A percentile compares a stretch with the other conserved stretches of the same genome.
Evolutionary conservation across 2,888 invertebrate species (phyloP).

Genomic region (Mechanitis messenoides): DNA sequence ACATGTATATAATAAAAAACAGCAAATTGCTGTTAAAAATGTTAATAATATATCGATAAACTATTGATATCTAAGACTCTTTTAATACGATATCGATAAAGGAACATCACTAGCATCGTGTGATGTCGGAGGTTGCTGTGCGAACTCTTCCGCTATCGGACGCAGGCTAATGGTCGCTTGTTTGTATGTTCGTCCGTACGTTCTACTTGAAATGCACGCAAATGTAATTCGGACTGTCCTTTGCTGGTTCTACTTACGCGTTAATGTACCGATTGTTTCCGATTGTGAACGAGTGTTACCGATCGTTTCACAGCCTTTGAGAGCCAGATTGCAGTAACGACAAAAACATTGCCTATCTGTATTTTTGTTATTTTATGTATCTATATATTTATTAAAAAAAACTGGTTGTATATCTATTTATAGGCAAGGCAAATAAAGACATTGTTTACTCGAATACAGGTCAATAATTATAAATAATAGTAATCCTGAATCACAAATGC

Average conservation of each 20-base stretch:
- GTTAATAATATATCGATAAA: constrained; percentile 18
- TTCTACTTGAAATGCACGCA: constrained; percentile 23
- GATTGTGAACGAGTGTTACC: constrained; percentile 10
- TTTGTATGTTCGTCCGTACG: constrained; percentile 41
- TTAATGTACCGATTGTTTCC: neutral
- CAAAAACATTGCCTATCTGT: too few species aligned
- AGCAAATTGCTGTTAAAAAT: too few species aligned
- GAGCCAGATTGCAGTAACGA: neutral
- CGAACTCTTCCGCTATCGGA: constrained; percentile 67
- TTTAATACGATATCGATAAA: constrained; percentile 30
- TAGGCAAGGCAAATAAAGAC: too few species aligned
- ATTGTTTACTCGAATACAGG: too few species aligned
- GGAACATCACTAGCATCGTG: constrained; percentile 54
- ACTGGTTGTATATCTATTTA: too few species aligned
- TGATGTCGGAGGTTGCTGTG: constrained; percentile 72
- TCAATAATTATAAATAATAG: too few species aligned
- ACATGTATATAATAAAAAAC: too few species aligned
- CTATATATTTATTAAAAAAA: too few species aligned
- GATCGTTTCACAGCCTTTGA: constrained; percentile 14
- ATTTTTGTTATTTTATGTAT: too few species aligned
- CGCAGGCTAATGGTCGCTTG: constrained; percentile 47
- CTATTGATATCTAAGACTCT: neutral
- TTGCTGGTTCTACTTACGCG: constrained; percentile 6
- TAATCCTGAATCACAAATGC: too few species aligned
- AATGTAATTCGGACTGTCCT: constrained; percentile 23